phyloP scores from a whole-genome alignment of 2,888 invertebrate species.

The Biston betularia region DNA sequence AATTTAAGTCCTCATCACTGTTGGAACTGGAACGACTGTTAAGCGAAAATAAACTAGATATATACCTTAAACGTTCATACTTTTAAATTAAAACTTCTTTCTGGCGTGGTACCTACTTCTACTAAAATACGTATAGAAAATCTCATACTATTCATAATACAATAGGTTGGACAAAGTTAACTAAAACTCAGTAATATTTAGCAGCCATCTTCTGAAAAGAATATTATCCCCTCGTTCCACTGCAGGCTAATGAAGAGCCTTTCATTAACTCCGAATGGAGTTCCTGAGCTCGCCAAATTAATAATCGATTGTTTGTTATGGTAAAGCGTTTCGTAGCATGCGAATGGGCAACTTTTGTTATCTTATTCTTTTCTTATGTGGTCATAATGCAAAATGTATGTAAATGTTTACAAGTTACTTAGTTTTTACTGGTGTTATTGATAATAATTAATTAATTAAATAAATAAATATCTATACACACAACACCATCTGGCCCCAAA shows the following conservation, averaged over 20 bases:
- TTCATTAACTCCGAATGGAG: slow-evolving; percentile 39
- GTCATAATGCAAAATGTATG: not conserved
- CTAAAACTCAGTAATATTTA: slow-evolving; percentile 1
- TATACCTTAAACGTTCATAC: no score
- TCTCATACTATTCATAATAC: not conserved
- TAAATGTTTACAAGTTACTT: not conserved
- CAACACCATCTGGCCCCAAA: no score
- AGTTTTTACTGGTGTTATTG: not conserved
- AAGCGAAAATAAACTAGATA: no score
- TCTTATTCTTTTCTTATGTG: not conserved
- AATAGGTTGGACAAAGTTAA: not conserved
- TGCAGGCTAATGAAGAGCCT: slow-evolving; percentile 38
- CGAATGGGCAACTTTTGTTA: slow-evolving; percentile 16
- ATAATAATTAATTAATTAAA: no score
- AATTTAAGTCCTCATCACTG: no score
- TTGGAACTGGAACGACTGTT: no score
- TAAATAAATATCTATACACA: no score
- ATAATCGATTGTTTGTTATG: slow-evolving; percentile 33
- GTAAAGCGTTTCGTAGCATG: slow-evolving; percentile 15
- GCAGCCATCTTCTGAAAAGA: slow-evolving; percentile 16
- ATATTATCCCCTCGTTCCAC: slow-evolving; percentile 18
- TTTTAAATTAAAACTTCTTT: no score
- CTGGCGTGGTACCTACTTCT: not conserved
- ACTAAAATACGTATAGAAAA: not conserved
- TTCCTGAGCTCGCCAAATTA: slow-evolving; percentile 33